Evolutionary conservation across 2,888 invertebrate species (phyloP), one percentile per base, ranked within the genome.

Genomic region (Doris montereyensis): DNA sequence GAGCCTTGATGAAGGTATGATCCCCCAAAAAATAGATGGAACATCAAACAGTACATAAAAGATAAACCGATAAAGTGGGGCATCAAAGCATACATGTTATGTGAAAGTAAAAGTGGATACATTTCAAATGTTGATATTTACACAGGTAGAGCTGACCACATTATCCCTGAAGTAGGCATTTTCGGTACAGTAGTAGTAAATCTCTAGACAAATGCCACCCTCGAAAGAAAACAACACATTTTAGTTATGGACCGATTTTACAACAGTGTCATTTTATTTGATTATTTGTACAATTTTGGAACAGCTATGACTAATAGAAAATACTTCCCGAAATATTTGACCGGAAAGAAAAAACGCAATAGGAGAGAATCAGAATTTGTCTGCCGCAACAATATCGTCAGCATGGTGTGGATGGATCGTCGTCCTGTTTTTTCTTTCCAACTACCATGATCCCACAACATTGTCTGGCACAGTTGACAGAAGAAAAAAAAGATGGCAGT

Each of bases 1-100:
- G 21, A 72, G 81, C n/a, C 35, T 82, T 13, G 82, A 81, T 60
- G 78, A 82, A 58, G 81, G 81, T 0, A 82, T 82, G 81, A 82
- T 82, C 13, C 81, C 79, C n/a, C 75, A 78, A 28, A 79, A 82
- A 79, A 82, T 30, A 13, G 74, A 0, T 8, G 82, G 30, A 35
- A 65, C 10, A 73, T 80, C 41, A 77, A 77, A 57, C n/a, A n/a
- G n/a, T n/a, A n/a, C n/a, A n/a, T n/a, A n/a, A n/a, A n/a, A n/a
- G n/a, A n/a, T n/a, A n/a, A n/a, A n/a, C n/a, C n/a, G n/a, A n/a
- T n/a, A n/a, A n/a, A n/a, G n/a, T n/a, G n/a, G n/a, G n/a, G n/a
- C 80, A 80, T 81, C 41, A 81, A 78, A 34, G 57, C 30, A 13
- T 70, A 78, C 52, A 21, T 78, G n/a, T 24, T 81, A 10, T 81